phyloP scores from a whole-genome alignment of 2,888 invertebrate genomes.

The Graphium colonna region DNA sequence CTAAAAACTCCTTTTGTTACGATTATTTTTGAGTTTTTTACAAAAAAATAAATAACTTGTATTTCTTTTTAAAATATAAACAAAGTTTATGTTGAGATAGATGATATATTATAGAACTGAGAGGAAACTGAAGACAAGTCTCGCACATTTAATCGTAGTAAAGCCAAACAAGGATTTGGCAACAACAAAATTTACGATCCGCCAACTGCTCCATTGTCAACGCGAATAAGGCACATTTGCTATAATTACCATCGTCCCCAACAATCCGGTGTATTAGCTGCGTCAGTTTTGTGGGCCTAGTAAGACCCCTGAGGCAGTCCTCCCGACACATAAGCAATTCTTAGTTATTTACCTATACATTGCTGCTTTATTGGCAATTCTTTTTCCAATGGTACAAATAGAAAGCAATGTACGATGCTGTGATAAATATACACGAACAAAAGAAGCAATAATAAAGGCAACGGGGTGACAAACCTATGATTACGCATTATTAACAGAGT shows the following conservation, averaged over 20 bases:
- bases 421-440: not conserved
- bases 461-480: slow-evolving; percentile 72
- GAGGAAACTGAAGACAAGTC: no score
- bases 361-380: no score
- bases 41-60: no score
- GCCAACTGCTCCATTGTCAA: slow-evolving; percentile 50
- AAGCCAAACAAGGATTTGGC: slow-evolving; percentile 33
- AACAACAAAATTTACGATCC: slow-evolving; percentile 33
- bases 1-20: no score
- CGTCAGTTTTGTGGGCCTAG: slow-evolving; percentile 48
- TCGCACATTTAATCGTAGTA: slow-evolving; percentile 25
- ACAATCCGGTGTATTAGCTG: slow-evolving; percentile 64
- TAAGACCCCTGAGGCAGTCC: slow-evolving; percentile 38
- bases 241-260: slow-evolving; percentile 67
- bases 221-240: slow-evolving; percentile 66
- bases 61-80: no score
- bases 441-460: slow-evolving; percentile 27
- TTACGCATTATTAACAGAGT: slow-evolving; percentile 67
- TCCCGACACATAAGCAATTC: slow-evolving; percentile 11
- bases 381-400: no score
- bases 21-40: no score
- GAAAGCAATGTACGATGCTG: slow-evolving; percentile 35
- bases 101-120: no score
- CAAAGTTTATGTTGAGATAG: no score
- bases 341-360: slow-evolving; percentile 32